Conservation (phyloP, 92 coral and sea anemone genomes). For the Diadumene lineata region DNA sequence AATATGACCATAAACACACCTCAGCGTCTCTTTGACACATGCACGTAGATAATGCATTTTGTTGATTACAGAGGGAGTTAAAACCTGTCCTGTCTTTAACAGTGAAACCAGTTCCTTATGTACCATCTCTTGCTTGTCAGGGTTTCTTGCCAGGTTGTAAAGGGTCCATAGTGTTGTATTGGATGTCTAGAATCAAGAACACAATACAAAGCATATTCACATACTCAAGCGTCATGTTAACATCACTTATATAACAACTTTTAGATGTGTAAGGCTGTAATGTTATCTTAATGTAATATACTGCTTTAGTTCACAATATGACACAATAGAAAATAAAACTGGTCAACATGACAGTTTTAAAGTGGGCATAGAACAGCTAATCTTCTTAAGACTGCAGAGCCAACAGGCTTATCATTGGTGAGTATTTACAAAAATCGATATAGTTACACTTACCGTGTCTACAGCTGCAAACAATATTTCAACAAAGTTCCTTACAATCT, state of each 20-base stretch:
- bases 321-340: no score
- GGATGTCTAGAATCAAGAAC: conserved; percentile 23
- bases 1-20: no score
- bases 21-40: conserved; percentile 31
- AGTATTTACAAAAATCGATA: no score
- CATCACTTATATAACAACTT: no score
- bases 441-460: conserved; percentile 49
- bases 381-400: no score
- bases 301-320: no score
- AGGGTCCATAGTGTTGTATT: conserved; percentile 19
- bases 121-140: conserved; percentile 24
- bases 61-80: conserved; percentile 14
- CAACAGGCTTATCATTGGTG: no score
- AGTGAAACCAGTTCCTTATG: conserved; percentile 20
- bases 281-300: no score
- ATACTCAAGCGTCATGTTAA: no score
- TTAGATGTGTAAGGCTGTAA: no score
- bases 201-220: not conserved
- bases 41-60: conserved; percentile 41
- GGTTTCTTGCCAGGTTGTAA: conserved; percentile 34
- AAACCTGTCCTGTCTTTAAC: conserved; percentile 21
- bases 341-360: no score
- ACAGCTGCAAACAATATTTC: conserved; percentile 75
- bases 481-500: conserved; percentile 48
- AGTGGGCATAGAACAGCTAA: no score